Evolutionary conservation across 92 coral and sea anemone genomes (phyloP).

Genomic region (Zoanthus sociatus): DNA sequence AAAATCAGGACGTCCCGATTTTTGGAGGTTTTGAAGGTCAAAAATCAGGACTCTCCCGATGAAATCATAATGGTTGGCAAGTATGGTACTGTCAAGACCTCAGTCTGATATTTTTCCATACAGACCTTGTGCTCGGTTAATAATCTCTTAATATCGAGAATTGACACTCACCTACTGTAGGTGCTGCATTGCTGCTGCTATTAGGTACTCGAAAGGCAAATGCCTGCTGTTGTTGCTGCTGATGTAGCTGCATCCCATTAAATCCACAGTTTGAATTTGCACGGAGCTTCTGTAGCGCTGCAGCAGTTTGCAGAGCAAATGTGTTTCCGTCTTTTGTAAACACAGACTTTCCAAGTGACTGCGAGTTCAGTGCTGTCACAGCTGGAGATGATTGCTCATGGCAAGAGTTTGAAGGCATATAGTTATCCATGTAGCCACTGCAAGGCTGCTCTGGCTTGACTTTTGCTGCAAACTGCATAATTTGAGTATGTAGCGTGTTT

Average conservation of each 20-base stretch:
- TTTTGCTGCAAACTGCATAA: slow-evolving; percentile 83
- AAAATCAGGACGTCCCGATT: no score
- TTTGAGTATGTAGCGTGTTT: slow-evolving; percentile 71
- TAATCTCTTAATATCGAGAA: neutral
- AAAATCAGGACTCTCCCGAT: no score
- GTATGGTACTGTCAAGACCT: neutral
- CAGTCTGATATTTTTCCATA: no score
- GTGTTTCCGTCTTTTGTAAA: slow-evolving; percentile 71
- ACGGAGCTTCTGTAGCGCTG: slow-evolving; percentile 72
- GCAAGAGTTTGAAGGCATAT: slow-evolving; percentile 71
- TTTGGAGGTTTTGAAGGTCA: no score
- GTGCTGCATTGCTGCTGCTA: slow-evolving; percentile 55
- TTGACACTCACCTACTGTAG: slow-evolving; percentile 56
- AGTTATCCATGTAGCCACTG: slow-evolving; percentile 76
- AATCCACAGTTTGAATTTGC: slow-evolving; percentile 66
- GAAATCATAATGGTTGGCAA: neutral
- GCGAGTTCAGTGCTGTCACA: slow-evolving; percentile 73
- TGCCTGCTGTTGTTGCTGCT: slow-evolving; percentile 78
- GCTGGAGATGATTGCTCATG: slow-evolving; percentile 84
- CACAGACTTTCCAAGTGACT: slow-evolving; percentile 44
- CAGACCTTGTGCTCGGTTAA: no score
- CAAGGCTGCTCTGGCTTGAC: slow-evolving; percentile 92
- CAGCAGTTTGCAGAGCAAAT: slow-evolving; percentile 70
- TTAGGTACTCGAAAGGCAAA: slow-evolving; percentile 70
- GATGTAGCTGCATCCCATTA: slow-evolving; percentile 69